These are phyloP conservation scores for Ammodytes dubius DNA, from an alignment of 2,113 vertebrate genomes.

Conservation along the genomic window DNA sequence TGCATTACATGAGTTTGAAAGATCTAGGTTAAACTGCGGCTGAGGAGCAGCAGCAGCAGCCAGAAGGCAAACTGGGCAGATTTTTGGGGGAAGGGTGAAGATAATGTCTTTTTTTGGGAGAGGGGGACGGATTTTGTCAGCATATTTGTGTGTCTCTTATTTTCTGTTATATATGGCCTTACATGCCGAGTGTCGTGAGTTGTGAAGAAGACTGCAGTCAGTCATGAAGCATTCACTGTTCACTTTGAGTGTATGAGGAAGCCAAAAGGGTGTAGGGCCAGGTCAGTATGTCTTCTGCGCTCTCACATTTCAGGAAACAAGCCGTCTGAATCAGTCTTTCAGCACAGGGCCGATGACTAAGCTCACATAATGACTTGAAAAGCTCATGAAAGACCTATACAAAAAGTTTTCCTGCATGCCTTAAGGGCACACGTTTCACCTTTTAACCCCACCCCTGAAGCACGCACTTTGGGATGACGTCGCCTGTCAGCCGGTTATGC, in stretches of 20 bases:
- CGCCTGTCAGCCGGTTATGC: background rate
- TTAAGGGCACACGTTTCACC: conserved; percentile 1
- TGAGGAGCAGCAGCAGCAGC: conserved; percentile 46
- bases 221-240: background rate
- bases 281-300: conserved; percentile 1
- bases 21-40: conserved; percentile 58
- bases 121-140: conserved; percentile 28
- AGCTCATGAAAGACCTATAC: conserved; percentile 13
- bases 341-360: conserved; percentile 37
- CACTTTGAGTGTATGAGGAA: background rate
- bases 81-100: conserved; percentile 22
- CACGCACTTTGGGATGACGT: background rate
- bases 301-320: conserved; percentile 46
- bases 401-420: conserved; percentile 14
- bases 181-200: background rate
- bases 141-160: conserved; percentile 36
- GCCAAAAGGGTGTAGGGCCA: background rate
- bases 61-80: conserved; percentile 48
- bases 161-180: conserved; percentile 1
- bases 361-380: conserved; percentile 5
- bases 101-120: background rate
- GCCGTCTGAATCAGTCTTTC: conserved; percentile 15
- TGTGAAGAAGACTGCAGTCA: background rate
- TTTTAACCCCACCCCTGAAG: background rate
- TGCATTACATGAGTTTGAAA: conserved; percentile 31